Evolutionary conservation across 2,888 invertebrate species (phyloP), one percentile per base, ranked within the genome.

Genomic region (Latrodectus hesperus): DNA sequence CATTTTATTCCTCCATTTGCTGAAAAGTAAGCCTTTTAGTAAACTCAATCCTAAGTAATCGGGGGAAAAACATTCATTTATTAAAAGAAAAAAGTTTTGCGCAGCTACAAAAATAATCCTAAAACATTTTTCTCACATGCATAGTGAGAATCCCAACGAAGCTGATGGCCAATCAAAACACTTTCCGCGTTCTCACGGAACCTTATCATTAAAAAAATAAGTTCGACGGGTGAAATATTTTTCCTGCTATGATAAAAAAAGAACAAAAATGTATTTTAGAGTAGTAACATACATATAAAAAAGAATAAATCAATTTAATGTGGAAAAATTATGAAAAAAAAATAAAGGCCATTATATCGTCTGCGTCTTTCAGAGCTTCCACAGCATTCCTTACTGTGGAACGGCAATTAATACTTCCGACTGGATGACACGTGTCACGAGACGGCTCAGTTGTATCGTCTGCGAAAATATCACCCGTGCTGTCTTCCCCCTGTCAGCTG

Each of bases 321-420:
- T n/a, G 49, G 64, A 16, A 74, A 74, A 65, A 71, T 49, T 64
- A 38, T 71, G 52, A 64, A 71, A 12, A 10, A 60, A 78, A 38
- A 79, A 65, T 26, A 64, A 51, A 72, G 51, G 71, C 72, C 71
- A 80, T 80, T 80, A 80, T 53, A 70, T 70, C 70, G 78, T 78
- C 77, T 77, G 77, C 77, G 60, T 14, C 53, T 38, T 75, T 16
- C 52, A 38, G 68, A 77, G 55, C 64, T 38, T 53, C 53, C n/a
- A 53, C 38, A 74, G 74, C 52, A 74, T 51, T 70, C 38, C 38
- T 38, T 38, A 6, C 17, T 65, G 80, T 53, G 74, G 82, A 22
- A 52, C 81, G 80, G 86, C 86, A 86, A 76, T 86, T 81, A 86
- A 86, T 79, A 71, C 86, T 67, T 86, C 86, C 71, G 60, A 26